Percentiles rank a stretch among this genome's conserved stretches.
Conservation (phyloP, 2,113 vertebrate genomes). For the Tenebrosternarchus preto region DNA sequence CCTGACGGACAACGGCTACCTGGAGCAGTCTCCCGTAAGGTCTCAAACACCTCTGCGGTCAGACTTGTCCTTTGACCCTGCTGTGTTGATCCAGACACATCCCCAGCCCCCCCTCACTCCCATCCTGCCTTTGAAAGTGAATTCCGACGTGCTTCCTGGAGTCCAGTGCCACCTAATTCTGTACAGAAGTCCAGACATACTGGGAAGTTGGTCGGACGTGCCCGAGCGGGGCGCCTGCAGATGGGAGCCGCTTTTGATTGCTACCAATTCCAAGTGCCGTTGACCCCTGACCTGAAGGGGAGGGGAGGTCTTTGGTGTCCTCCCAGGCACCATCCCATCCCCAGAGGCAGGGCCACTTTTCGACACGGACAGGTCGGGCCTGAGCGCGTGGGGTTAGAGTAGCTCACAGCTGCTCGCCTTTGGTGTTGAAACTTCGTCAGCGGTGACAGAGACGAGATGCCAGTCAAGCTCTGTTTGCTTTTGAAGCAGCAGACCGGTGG, state of each 20-base stretch:
- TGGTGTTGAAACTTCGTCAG: constrained; percentile 66
- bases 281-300: constrained; percentile 72
- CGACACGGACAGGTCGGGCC: constrained; percentile 53
- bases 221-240: constrained; percentile 60
- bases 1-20: constrained; percentile 18
- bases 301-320: constrained; percentile 62
- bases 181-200: constrained; percentile 43
- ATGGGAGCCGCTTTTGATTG: constrained; percentile 75
- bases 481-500: constrained; percentile 20
- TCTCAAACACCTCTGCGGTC: constrained; percentile 28
- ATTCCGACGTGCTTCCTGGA: constrained; percentile 40
- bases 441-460: constrained; percentile 27
- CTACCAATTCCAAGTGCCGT: constrained; percentile 52
- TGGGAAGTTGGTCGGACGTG: constrained; percentile 62
- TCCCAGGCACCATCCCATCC: constrained; percentile 45
- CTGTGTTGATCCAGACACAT: constrained; percentile 47
- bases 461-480: constrained; percentile 26
- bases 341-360: constrained; percentile 56
- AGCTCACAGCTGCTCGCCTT: constrained; percentile 70
- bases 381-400: constrained; percentile 65
- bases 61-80: constrained; percentile 17
- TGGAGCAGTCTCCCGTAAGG: constrained; percentile 2
- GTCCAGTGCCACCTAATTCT: constrained; percentile 45
- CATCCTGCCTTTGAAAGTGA: neutral
- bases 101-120: neutral